Base-by-base conservation (phyloP, 2,888 invertebrate genomes). In the Cephus rjabovi region DNA sequence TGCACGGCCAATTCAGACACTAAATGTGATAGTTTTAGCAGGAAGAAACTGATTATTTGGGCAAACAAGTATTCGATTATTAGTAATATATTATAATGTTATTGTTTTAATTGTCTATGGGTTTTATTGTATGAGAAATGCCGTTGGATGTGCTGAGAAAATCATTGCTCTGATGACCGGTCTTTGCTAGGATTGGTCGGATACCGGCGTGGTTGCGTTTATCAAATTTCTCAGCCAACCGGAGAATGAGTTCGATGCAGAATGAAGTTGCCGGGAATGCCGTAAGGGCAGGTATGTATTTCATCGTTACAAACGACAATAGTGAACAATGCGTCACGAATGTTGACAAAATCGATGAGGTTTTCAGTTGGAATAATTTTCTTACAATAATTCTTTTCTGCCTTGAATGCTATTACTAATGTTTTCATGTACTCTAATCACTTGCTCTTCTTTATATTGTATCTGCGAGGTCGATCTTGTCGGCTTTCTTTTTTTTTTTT, bases 1-100 rank as follows among this genome's bases (percentile, higher is more conserved):
- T 74, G 79, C 75, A 77, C 75, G 74, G 75, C 75, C 79, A 77
- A 81, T 77, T 78, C 37, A 73, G 34, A 71, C 56, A 56, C 56
- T 56, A 56, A 56, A 56, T 2, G 23, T 9, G 23, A 56, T 56
- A 23, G 9, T 56, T 56, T 56, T 23, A 23, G 9, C 56, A 23
- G 6, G 9, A 23, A 23, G 56, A 6, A 56, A 6, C 56, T 23
- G 23, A 56, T 56, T 34, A 23, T 71, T 71, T 12, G 31, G 71
- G 11, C 1, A 11, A 33, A 31, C 11, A 12, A 31, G 31, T 34
- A 15, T 71, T 71, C 12, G 33, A 31, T 15, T 34, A 34, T 71
- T 33, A 71, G 31, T 71, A 71, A 71, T 23, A n/a, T 31, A 71
- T 33, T 71, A 71, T 33, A 23, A 31, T 0, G 3, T 15, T 31